phyloP scores from a whole-genome alignment of 2,888 invertebrate genomes.

The Drosophila ustulata region DNA sequence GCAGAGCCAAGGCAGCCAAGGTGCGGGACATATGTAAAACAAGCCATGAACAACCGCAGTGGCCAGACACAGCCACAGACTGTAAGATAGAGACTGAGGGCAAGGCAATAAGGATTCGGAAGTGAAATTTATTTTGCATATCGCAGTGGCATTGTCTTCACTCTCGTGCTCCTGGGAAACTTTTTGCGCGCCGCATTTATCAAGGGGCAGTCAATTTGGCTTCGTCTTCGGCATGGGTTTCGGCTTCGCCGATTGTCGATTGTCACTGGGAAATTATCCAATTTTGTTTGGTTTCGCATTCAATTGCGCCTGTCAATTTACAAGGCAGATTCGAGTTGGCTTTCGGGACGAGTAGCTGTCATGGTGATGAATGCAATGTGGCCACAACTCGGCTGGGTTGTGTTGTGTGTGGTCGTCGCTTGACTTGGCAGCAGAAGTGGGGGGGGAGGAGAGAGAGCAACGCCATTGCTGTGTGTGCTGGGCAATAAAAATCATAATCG shows the following conservation, averaged over 20 bases:
- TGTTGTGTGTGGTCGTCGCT: conserved; percentile 44
- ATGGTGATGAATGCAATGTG: conserved; percentile 73
- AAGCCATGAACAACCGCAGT: conserved; percentile 76
- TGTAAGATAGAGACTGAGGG: conserved; percentile 15
- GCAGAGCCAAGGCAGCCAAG: conserved; percentile 53
- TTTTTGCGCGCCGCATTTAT: conserved; percentile 82
- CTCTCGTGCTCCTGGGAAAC: conserved; percentile 80
- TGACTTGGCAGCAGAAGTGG: not conserved
- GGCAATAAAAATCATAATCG: conserved; percentile 71
- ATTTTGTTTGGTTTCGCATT: conserved; percentile 83
- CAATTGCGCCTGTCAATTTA: conserved; percentile 84
- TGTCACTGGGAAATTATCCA: conserved; percentile 85
- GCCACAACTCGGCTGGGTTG: not conserved
- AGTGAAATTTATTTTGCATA: conserved; percentile 83
- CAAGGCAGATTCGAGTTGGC: conserved; percentile 56
- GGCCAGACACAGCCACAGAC: conserved; percentile 15
- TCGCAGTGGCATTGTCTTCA: conserved; percentile 64
- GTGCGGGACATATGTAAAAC: conserved; percentile 85
- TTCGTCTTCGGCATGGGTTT: conserved; percentile 16
- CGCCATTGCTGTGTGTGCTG: conserved; percentile 7
- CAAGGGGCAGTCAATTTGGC: conserved; percentile 73
- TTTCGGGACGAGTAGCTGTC: conserved; percentile 73
- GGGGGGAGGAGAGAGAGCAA: not conserved
- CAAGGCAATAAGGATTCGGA: conserved; percentile 73
- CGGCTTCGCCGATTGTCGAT: conserved; percentile 52